Evolutionary conservation across 2,888 invertebrate species (phyloP), one percentile per base, ranked within the genome.

Genomic region (Melanchra persicariae): DNA sequence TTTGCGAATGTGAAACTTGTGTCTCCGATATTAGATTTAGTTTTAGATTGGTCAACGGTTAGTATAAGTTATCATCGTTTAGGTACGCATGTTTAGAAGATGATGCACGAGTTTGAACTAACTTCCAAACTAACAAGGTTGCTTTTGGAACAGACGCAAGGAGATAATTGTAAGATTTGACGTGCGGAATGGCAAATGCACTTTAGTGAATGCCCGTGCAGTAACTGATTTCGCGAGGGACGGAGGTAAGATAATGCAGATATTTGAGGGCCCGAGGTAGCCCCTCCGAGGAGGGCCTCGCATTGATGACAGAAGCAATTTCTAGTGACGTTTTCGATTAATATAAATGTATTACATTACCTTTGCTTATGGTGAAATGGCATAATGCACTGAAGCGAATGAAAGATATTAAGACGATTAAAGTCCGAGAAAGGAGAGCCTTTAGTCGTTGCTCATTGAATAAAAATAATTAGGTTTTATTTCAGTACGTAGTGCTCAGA

Each of bases 181-280:
- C 89, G 91, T 89, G 88, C 85, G 89, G 89, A 91, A 94, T 90
- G 91, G 93, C 91, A 91, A 93, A 93, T 95, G 95, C 95, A 95
- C 94, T 95, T 94, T 93, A 92, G 92, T 90, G 93, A 92, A 93
- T 93, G 91, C 91, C 89, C 91, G 92, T 91, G 93, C 93, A 91
- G 92, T 90, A 91, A 93, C 90, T 91, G 94, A 93, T 93, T 93
- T 90, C 82, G 89, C 85, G 91, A 91, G 94, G 94, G 93, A 89
- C 85, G 89, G 88, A 95, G 94, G 94, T 94, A 94, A 95, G 95
- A 94, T 94, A 95, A 94, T 95, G 93, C 95, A 95, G 95, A 94
- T 94, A 92, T 93, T 88, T 86, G 86, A 87, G 90, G 90, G 89
- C 87, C 86, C 88, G 86, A 88, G 85, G 87, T 87, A 81, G 85